Percentiles rank a stretch among this genome's conserved stretches.
phyloP scores from a whole-genome alignment of 2,888 invertebrate genomes.

The Diachrysia chrysitis region DNA sequence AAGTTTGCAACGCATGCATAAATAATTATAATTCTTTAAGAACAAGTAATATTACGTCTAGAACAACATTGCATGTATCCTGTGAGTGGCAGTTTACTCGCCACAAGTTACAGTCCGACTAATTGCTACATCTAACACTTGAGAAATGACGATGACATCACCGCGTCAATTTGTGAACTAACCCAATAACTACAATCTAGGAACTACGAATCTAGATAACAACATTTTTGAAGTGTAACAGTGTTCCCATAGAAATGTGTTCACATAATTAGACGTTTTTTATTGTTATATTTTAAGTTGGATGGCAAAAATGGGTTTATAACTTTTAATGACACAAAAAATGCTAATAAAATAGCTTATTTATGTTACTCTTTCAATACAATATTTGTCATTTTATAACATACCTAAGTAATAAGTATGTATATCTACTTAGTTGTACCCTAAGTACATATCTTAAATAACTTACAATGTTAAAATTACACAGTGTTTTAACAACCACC shows the following conservation, averaged over 20 bases:
- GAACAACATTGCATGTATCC: conserved; percentile 24
- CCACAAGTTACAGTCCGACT: conserved; percentile 24
- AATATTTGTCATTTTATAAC: not conserved
- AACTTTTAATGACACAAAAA: no score
- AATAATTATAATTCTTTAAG: conserved; percentile 23
- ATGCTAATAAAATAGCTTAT: not conserved
- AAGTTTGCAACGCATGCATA: conserved; percentile 32
- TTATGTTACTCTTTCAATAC: not conserved
- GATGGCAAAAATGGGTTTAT: no score
- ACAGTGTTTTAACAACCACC: not conserved
- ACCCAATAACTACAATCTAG: conserved; percentile 36
- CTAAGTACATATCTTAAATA: not conserved
- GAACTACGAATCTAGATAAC: conserved; percentile 31
- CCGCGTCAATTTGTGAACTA: conserved; percentile 59
- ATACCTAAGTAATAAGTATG: no score
- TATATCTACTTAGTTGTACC: not conserved
- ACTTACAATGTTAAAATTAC: not conserved
- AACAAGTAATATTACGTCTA: conserved; percentile 22
- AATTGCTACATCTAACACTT: conserved; percentile 38
- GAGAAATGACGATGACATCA: conserved; percentile 65
- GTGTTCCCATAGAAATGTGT: not conserved
- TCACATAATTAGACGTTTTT: not conserved
- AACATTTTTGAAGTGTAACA: not conserved
- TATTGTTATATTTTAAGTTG: not conserved
- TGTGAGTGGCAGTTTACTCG: conserved; percentile 12